phyloP scores from a whole-genome alignment of 2,113 vertebrate genomes.

The Chaenogobius annularis region DNA sequence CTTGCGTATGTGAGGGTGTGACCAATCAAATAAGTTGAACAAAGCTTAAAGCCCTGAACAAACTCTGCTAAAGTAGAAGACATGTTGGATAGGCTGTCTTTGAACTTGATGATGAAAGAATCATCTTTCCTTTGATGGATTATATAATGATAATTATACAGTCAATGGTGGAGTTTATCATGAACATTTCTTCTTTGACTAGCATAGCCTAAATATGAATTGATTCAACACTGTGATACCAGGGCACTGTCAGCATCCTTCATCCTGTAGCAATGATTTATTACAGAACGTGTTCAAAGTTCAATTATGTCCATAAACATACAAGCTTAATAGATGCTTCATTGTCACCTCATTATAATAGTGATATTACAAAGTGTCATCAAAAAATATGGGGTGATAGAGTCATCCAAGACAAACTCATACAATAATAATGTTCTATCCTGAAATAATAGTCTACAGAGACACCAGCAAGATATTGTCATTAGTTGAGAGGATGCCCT shows the following conservation, averaged over 20 bases:
- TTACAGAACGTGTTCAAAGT: not conserved
- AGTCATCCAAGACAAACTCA: no score
- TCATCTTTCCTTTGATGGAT: conserved; percentile 67
- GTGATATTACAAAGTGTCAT: not conserved
- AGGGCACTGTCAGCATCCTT: conserved; percentile 26
- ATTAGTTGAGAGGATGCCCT: not conserved
- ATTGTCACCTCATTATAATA: not conserved
- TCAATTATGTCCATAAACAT: not conserved
- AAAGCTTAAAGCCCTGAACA: conserved; percentile 58
- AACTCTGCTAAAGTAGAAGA: conserved; percentile 60
- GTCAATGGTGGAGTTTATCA: conserved; percentile 48
- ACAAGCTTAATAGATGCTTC: not conserved
- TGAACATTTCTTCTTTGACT: conserved; percentile 44
- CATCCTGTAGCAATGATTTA: conserved; percentile 22
- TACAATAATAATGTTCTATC: no score
- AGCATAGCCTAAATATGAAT: conserved; percentile 40
- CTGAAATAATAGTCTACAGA: no score
- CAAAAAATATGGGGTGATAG: no score
- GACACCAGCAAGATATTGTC: no score
- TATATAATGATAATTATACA: conserved; percentile 58
- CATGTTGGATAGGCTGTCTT: conserved; percentile 46
- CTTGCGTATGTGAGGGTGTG: conserved; percentile 31
- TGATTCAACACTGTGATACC: conserved; percentile 16
- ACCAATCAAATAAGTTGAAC: conserved; percentile 48
- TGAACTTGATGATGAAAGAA: conserved; percentile 68